Percentiles rank a stretch among this genome's conserved stretches.
phyloP scores from a whole-genome alignment of 2,797 vertebrate species.

The Agapornis canus region DNA sequence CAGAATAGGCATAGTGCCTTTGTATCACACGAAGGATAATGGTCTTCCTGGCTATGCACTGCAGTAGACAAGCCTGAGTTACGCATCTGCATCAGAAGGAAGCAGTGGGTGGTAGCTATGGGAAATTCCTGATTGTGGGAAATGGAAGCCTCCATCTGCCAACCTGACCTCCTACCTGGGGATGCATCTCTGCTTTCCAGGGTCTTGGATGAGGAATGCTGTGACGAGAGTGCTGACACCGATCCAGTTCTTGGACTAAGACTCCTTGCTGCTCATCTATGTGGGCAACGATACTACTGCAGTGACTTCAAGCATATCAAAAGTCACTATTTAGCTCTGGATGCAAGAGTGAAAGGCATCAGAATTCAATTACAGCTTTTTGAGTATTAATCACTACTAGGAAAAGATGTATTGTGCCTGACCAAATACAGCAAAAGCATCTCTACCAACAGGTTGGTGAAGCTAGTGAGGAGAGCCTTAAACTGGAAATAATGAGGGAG shows the following conservation, averaged over 20 bases:
- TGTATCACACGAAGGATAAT: neutral
- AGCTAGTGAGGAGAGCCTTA: neutral
- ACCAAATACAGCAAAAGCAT: neutral
- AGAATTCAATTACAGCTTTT: neutral
- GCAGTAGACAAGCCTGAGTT: neutral
- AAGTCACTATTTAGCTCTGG: neutral
- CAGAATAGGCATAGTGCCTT: neutral
- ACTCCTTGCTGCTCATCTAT: neutral
- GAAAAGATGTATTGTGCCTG: neutral
- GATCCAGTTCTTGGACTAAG: neutral
- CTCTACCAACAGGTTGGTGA: neutral
- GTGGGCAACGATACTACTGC: neutral
- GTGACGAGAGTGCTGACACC: neutral
- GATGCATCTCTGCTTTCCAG: neutral
- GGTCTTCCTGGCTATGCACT: neutral
- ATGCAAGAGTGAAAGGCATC: neutral
- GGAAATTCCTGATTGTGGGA: neutral
- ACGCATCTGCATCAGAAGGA: fast-evolving
- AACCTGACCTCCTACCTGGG: neutral
- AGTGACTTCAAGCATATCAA: neutral
- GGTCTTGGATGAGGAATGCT: neutral
- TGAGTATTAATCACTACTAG: neutral
- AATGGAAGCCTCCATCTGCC: neutral
- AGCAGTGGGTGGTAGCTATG: neutral
- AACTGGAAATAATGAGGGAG: neutral